Evolutionary conservation across 1,140 invertebrate genomes (phyloP).

Genomic region (Pararge aegeria): DNA sequence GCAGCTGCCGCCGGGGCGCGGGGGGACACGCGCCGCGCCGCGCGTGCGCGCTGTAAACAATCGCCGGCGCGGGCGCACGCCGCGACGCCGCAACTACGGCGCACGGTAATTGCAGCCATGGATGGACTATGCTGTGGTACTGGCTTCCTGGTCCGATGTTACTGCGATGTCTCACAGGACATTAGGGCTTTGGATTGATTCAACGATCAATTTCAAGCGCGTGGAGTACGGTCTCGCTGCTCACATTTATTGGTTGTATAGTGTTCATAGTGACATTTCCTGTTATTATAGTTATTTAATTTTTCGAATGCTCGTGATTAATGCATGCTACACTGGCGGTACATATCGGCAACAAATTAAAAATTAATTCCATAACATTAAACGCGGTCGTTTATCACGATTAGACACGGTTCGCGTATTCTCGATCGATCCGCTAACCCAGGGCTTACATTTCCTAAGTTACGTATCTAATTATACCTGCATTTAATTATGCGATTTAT

Average conservation of each 20-base stretch:
- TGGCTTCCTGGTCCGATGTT: neutral
- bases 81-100: constrained; percentile 46
- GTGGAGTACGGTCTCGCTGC: neutral
- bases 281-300: neutral
- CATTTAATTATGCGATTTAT: constrained; percentile 60
- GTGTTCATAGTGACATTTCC: neutral
- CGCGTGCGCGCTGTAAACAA: constrained; percentile 76
- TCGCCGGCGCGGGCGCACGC: constrained; percentile 66
- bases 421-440: constrained; percentile 17
- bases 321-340: neutral
- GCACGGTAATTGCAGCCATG: constrained; percentile 47
- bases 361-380: neutral
- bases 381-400: constrained; percentile 4
- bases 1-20: constrained; percentile 74
- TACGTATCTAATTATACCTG: constrained; percentile 51
- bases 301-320: neutral
- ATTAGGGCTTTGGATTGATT: neutral
- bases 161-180: neutral
- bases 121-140: constrained; percentile 24
- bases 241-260: neutral
- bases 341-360: constrained; percentile 6
- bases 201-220: neutral
- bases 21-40: constrained; percentile 63
- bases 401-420: constrained; percentile 15
- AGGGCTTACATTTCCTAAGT: constrained; percentile 23